phyloP scores from a whole-genome alignment of 2,797 vertebrate genomes.

The Tragelaphus oryx region DNA sequence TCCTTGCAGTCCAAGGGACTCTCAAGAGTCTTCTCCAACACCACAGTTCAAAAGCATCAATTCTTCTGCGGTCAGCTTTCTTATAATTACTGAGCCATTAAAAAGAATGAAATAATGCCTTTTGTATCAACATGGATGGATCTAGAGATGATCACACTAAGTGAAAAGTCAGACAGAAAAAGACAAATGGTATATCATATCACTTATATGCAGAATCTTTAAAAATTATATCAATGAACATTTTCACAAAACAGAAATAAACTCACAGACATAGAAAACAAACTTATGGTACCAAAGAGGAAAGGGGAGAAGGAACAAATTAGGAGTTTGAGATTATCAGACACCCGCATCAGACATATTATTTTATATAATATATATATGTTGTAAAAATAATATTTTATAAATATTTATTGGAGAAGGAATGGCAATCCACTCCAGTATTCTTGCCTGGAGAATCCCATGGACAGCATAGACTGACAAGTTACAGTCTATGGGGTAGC shows the following conservation, averaged over 20 bases:
- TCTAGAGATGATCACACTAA: neutral
- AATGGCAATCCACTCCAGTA: no score
- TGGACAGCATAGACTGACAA: no score
- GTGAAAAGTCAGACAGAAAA: neutral
- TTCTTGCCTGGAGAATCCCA: no score
- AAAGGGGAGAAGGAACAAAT: neutral
- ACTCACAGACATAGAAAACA: neutral
- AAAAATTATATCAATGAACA: neutral
- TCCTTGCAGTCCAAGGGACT: no score
- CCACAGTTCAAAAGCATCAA: no score
- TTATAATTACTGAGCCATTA: neutral
- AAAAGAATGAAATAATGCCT: neutral
- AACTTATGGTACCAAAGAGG: neutral
- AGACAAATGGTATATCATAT: neutral
- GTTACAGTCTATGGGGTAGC: no score
- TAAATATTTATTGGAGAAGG: no score
- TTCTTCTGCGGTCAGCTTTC: no score
- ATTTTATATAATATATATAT: no score
- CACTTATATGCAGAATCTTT: neutral
- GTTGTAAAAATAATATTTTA: no score
- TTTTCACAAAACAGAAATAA: neutral
- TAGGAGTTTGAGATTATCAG: neutral
- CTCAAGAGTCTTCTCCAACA: no score
- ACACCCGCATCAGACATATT: neutral
- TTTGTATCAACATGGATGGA: neutral